Base-by-base conservation (phyloP, 1,140 invertebrate species). In the Sminthurides bifidus region DNA sequence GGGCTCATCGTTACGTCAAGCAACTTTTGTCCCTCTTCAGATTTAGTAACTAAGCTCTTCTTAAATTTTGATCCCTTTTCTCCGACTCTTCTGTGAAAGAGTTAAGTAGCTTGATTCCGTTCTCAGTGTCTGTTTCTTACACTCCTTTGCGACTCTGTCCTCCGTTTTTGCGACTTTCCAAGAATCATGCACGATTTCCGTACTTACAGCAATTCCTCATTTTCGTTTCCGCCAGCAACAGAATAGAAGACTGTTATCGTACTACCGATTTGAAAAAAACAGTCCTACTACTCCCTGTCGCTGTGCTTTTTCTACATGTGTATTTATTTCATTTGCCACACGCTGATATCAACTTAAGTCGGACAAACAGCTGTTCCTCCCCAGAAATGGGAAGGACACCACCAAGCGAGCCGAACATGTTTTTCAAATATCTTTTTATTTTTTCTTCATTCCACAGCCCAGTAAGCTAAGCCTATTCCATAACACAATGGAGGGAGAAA, bases 21-120 rank as follows among this genome's bases (percentile, higher is more conserved):
- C 35, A 52, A 52, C 35, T 52, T 52, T 37, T 52, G 51, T 52
- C 51, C 40, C 37, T 35, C 8, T n/a, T 41, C 35, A 52, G 51
- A 52, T 41, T 52, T 40, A 41, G 38, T 17, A 29, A 43, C 27
- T 30, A 50, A 50, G 48, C 29, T 50, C 40, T 53, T n/a, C 27
- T 41, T 14, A 26, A 46, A 46, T 21, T 26, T 46, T 46, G 44
- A 46, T 46, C 44, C 44, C 26, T 19, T 23, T 27, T 26, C 10
- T 19, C 26, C 44, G n/a, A 10, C 10, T 35, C 33, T n/a, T 10
- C 14, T 44, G 23, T 2, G n/a, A 44, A 0, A 26, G 41, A 44
- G n/a, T 24, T 24, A 44, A 44, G 17, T 24, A 24, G 41, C 27
- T 44, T 23, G 27, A 44, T n/a, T n/a, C n/a, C n/a, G n/a, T n/a